Base-by-base conservation (phyloP, 2,797 vertebrate genomes). In the Podargus strigoides region DNA sequence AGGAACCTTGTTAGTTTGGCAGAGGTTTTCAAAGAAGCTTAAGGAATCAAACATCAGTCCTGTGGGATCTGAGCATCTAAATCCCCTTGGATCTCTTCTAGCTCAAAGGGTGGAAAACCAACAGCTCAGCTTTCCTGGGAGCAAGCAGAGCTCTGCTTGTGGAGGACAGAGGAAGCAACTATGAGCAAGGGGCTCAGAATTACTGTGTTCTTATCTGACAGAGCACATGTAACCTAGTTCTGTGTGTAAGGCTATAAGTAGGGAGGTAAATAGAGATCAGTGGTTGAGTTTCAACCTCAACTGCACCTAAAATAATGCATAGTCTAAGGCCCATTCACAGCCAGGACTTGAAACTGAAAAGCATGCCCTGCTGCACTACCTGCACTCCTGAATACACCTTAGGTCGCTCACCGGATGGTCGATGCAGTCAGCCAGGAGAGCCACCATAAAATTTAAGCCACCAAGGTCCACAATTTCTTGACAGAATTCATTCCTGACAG, bases 401-500 rank as follows among this genome's bases (percentile, higher is more conserved):
- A 8, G 20, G 2, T 0, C 5, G 13, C 81, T 67, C 70, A 95
- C 84, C 22, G 90, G 97, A 86, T 98, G 98, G 82, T 99, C 98
- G 12, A 97, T 98, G 97, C 98, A 98, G 95, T 98, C 98, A 7
- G 98, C 98, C 52, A 99, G 97, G 47, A 99, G 97, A 0, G 98
- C 95, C 95, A 99, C 98, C 94, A 99, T 98, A 30, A 99, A 96
- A 58, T 98, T 97, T 15, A 99, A 95, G 49, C 99, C 99, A 6
- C 99, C 99, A 0, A 99, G 97, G 90, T 99, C 98, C 67, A 99
- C 99, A 10, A 99, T 98, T 63, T 99, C 99, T 96, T 99, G 99
- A 95, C 99, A 99, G 97, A 99, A 99, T 95, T 99, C 99, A 0
- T 99, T 99, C 62, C 99, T 98, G 60, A 99, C 99, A 1, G 98